phyloP scores from a whole-genome alignment of 1,140 invertebrate species.

The Ceratina australensis region DNA sequence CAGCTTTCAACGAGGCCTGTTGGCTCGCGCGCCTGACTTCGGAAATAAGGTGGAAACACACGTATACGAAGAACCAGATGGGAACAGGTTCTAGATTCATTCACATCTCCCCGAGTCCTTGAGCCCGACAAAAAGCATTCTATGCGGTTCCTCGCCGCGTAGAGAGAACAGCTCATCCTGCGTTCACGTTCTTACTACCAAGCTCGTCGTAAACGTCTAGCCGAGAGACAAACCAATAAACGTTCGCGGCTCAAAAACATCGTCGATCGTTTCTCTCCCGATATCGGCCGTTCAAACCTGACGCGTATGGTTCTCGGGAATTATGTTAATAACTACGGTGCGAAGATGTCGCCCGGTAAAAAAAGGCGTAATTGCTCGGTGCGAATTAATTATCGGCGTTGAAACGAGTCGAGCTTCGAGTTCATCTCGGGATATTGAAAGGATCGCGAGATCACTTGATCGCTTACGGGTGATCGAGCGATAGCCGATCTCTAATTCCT shows the following conservation, averaged over 20 bases:
- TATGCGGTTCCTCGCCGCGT: conserved; percentile 57
- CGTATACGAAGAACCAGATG: conserved; percentile 52
- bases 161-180: conserved; percentile 54
- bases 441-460: no score
- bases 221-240: conserved; percentile 40
- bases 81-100: conserved; percentile 74
- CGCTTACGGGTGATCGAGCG: neutral
- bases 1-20: conserved; percentile 57
- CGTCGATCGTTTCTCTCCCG: neutral
- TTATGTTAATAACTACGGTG: no score
- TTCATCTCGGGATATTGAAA: no score
- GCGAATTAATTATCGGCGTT: no score
- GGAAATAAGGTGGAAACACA: conserved; percentile 59
- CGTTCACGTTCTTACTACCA: conserved; percentile 3
- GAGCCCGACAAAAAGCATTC: conserved; percentile 63
- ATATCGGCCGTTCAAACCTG: no score
- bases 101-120: conserved; percentile 69
- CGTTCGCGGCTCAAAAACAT: neutral
- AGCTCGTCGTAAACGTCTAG: conserved; percentile 39
- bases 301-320: no score
- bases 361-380: no score
- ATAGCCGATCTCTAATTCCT: conserved; percentile 23
- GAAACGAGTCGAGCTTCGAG: no score
- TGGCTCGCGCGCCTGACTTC: conserved; percentile 40
- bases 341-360: no score